Percentiles rank a stretch among this genome's conserved stretches.
Evolutionary conservation across 2,113 vertebrate genomes (phyloP).

Genomic region (Felis catus): F.catus_Fca126_mat1.0 CM031413.1:94030501-94031000

Average conservation of each 20-base stretch:
- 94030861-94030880: not conserved
- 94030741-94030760: not conserved
- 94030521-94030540: slow-evolving; percentile 29
- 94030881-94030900: not conserved
- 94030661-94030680: slow-evolving; percentile 52
- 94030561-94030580: not conserved
- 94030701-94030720: slow-evolving; percentile 22
- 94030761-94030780: slow-evolving; percentile 47
- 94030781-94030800: slow-evolving; percentile 37
- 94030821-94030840: not conserved
- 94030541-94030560: slow-evolving; percentile 25
- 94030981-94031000: not conserved
- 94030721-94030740: not conserved
- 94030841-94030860: not conserved
- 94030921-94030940: not conserved
- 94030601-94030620: not conserved
- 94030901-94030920: not conserved
- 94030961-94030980: not conserved
- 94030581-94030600: not conserved
- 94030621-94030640: slow-evolving; percentile 35
- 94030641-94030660: not conserved
- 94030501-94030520: slow-evolving; percentile 30
- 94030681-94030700: not conserved
- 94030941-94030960: not conserved
- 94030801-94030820: not conserved